Evolutionary conservation across 2,113 vertebrate species (phyloP).

Genomic region (Numida meleagris): DNA sequence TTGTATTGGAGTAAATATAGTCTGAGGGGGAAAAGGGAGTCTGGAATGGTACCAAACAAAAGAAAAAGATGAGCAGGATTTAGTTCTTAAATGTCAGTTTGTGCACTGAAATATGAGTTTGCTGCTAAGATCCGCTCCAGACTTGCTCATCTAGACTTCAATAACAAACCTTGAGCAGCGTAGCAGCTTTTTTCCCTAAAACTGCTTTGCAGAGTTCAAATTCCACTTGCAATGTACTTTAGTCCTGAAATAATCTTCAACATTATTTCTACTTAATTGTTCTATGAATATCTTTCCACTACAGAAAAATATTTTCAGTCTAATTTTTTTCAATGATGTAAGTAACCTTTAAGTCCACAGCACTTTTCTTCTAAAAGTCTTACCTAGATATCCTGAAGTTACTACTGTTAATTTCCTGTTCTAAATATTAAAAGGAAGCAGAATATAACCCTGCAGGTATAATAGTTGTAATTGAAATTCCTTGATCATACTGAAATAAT

Average conservation of each 20-base stretch:
- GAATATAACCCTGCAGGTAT: neutral
- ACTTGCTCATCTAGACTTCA: neutral
- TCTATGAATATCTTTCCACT: neutral
- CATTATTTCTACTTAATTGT: neutral
- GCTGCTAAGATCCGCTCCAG: neutral
- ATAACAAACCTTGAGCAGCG: neutral
- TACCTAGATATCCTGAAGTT: neutral
- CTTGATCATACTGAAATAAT: neutral
- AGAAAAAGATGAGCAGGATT: neutral
- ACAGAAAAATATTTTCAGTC: neutral
- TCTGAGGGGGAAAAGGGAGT: neutral
- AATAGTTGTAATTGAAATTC: slow-evolving; percentile 12
- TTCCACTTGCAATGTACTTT: neutral
- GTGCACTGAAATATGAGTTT: neutral
- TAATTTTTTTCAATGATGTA: neutral
- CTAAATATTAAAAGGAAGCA: neutral
- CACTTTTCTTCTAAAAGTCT: neutral
- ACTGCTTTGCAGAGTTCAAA: neutral
- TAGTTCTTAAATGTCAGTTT: neutral
- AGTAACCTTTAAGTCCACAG: neutral
- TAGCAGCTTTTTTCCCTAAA: neutral
- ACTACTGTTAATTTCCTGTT: neutral
- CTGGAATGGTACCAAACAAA: neutral
- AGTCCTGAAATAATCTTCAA: neutral
- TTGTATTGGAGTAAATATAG: neutral